Evolutionary conservation across 2,113 vertebrate genomes (phyloP), one percentile per base, ranked within the genome.

Genomic region (Channa argus): DNA sequence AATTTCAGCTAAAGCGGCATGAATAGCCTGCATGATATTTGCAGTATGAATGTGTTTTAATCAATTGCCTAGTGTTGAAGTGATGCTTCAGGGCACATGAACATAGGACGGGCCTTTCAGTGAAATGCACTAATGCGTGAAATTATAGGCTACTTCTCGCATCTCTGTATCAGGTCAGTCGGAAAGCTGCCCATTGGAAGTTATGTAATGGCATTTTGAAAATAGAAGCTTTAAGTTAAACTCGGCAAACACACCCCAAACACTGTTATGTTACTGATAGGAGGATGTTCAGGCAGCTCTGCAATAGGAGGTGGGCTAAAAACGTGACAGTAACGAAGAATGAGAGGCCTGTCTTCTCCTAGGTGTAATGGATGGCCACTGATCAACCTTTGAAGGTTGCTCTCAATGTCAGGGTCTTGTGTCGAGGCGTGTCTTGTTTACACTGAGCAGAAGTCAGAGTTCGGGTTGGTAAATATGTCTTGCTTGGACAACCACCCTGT

Each of bases 61-160:
- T 89, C 83, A 83, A 51, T 84, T 81, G 65, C 77, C 51, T 38
- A 14, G 55, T 70, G 78, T 50, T 50, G 24, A 24, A 24, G 24
- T 64, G 56, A 74, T 71, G 82, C 85, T 82, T 79, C 70, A 62
- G 70, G 58, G 83, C 69, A 79, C 70, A 37, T 63, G 80, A 72
- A 74, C 68, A 71, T 37, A 49, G 38, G 69, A 86, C 65, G 80
- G 82, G 83, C 61, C 14, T 65, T 13, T 59, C 65, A 7, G 80
- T 65, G 69, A 80, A 82, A 60, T 74, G 86, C 41, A 24, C 34
- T 67, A 24, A 80, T 65, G 85, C 84, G 77, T 89, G 86, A 92
- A 89, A 92, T 89, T 77, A 77, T 79, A 24, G 24, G 24, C 24
- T 24, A 64, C 82, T 79, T 83, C 66, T 90, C 74, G 79, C 79